A percentile compares a stretch with the other conserved stretches of the same genome.
Conservation (phyloP, 2,888 invertebrate species). For the Sepioteuthis lessoniana region DNA sequence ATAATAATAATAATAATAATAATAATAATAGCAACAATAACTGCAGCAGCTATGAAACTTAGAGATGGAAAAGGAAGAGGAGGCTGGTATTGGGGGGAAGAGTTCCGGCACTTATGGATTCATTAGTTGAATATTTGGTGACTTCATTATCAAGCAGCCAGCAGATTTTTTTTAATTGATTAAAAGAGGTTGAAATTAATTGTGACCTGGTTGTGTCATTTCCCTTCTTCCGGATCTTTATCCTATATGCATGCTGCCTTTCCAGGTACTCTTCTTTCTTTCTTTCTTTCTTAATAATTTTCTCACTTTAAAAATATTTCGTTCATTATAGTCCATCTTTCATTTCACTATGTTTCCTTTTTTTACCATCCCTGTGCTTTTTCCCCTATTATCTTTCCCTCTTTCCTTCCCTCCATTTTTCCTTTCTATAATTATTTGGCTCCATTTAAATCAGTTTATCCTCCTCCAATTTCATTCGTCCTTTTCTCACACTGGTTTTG, state of each 20-base stretch:
- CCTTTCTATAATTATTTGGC: background rate
- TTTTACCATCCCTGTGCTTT: too few species aligned
- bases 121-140: background rate
- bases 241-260: background rate
- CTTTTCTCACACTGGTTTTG: background rate
- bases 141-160: background rate
- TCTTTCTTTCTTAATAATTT: too few species aligned
- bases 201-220: background rate
- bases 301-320: too few species aligned
- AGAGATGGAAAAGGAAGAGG: background rate
- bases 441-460: too few species aligned
- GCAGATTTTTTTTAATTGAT: too few species aligned
- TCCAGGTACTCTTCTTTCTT: too few species aligned
- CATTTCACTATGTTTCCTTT: too few species aligned
- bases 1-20: background rate
- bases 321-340: too few species aligned
- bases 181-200: background rate
- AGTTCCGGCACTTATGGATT: background rate
- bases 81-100: background rate
- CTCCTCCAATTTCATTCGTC: background rate
- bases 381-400: background rate
- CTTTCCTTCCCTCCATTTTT: background rate
- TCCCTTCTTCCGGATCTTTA: background rate
- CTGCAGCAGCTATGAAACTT: background rate
- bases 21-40: background rate